Evolutionary conservation across 2,113 vertebrate species (phyloP).

Genomic region (Poicephalus gulielmi): DNA sequence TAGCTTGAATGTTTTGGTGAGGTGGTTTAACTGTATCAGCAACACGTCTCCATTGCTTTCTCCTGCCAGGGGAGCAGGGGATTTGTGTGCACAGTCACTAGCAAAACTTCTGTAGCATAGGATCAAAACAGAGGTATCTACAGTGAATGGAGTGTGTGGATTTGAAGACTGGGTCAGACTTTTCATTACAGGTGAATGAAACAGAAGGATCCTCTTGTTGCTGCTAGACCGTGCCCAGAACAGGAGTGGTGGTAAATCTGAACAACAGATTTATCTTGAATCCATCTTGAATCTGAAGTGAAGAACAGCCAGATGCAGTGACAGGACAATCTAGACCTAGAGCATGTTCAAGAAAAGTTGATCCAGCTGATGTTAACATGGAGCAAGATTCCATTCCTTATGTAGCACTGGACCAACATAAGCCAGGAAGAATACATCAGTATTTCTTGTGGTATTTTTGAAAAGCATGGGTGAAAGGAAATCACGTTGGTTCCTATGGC

Average conservation of each 20-base stretch:
- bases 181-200: not conserved
- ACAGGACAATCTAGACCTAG: not conserved
- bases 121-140: not conserved
- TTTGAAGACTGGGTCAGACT: not conserved
- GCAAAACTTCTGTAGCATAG: not conserved
- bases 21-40: not conserved
- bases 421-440: not conserved
- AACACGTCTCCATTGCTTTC: not conserved
- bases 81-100: not conserved
- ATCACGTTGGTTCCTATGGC: not conserved
- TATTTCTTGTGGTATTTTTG: not conserved
- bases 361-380: not conserved
- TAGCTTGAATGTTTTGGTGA: not conserved
- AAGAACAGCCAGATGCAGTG: not conserved
- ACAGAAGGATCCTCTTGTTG: not conserved
- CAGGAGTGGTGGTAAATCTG: not conserved
- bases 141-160: not conserved
- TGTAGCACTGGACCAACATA: not conserved
- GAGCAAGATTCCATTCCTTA: not conserved
- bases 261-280: not conserved
- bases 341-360: not conserved
- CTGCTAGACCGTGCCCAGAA: not conserved
- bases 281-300: not conserved
- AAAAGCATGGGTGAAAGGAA: not conserved
- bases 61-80: not conserved